These are phyloP conservation scores for Ceriagrion tenellum DNA, from an alignment of 2,888 invertebrate genomes.

Conservation along the genomic window DNA sequence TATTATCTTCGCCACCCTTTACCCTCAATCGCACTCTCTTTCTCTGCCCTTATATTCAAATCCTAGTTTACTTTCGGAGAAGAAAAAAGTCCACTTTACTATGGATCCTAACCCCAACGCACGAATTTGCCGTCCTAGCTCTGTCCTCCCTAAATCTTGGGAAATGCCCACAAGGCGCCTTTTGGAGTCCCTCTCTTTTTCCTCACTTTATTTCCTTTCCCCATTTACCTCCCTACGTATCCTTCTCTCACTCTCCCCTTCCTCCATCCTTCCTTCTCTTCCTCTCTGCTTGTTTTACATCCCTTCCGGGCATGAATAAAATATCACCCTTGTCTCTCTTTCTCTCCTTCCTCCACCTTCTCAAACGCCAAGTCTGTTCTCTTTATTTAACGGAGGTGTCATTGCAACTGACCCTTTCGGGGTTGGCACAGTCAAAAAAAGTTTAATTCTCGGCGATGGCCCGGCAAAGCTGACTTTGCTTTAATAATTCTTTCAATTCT, in stretches of 20 bases:
- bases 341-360: not conserved
- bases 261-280: not conserved
- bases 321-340: not conserved
- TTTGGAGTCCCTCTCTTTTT: not conserved
- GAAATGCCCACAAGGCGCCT: not conserved
- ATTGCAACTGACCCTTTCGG: not conserved
- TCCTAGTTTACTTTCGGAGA: not conserved
- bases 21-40: not conserved
- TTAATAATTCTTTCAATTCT: no score
- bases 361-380: not conserved
- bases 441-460: no score
- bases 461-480: no score
- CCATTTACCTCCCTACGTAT: not conserved
- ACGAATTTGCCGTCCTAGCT: not conserved
- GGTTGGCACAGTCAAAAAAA: no score
- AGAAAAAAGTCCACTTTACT: not conserved
- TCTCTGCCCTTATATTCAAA: not conserved
- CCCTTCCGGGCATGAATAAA: not conserved
- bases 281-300: not conserved
- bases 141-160: not conserved
- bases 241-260: constrained; percentile 1
- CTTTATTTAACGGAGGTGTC: not conserved
- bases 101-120: not conserved
- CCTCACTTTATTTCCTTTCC: not conserved
- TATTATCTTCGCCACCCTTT: no score